Percentiles rank a stretch among this genome's conserved stretches.
Evolutionary conservation across 2,888 invertebrate species (phyloP).

Genomic region (Drosophila macrospina): DNA sequence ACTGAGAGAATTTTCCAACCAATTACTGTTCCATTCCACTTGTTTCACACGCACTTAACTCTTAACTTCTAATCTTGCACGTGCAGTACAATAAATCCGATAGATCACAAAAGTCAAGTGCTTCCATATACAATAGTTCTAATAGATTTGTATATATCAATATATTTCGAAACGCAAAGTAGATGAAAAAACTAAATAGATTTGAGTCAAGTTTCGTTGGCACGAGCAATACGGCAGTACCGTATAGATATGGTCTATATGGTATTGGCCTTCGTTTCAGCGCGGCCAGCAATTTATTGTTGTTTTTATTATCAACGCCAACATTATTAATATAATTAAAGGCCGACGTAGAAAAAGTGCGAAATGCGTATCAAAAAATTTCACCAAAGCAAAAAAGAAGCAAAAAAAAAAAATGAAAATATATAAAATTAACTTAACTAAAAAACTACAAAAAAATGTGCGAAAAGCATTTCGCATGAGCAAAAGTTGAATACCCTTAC

Average conservation of each 20-base stretch:
- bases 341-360: slow-evolving; percentile 54
- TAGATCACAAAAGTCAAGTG: neutral
- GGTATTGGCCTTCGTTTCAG: slow-evolving; percentile 48
- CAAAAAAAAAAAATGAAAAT: slow-evolving; percentile 6
- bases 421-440: slow-evolving; percentile 10
- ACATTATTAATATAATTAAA: slow-evolving; percentile 70
- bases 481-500: neutral
- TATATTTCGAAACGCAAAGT: neutral
- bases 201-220: slow-evolving; percentile 12
- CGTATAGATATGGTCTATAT: slow-evolving; percentile 27
- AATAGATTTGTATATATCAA: slow-evolving; percentile 17
- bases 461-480: too few species aligned
- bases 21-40: too few species aligned
- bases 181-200: neutral
- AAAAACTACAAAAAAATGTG: neutral
- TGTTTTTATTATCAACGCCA: slow-evolving; percentile 53
- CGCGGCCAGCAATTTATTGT: slow-evolving; percentile 53
- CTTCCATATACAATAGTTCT: neutral
- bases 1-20: too few species aligned
- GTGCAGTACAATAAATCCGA: neutral
- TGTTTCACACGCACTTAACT: too few species aligned
- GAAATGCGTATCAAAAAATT: slow-evolving; percentile 54
- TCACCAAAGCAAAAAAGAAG: slow-evolving; percentile 19
- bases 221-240: neutral
- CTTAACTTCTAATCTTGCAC: too few species aligned